Percentiles rank a stretch among this genome's conserved stretches.
Evolutionary conservation across 2,797 vertebrate genomes (phyloP).

Genomic region (Anas bahamensis): DNA sequence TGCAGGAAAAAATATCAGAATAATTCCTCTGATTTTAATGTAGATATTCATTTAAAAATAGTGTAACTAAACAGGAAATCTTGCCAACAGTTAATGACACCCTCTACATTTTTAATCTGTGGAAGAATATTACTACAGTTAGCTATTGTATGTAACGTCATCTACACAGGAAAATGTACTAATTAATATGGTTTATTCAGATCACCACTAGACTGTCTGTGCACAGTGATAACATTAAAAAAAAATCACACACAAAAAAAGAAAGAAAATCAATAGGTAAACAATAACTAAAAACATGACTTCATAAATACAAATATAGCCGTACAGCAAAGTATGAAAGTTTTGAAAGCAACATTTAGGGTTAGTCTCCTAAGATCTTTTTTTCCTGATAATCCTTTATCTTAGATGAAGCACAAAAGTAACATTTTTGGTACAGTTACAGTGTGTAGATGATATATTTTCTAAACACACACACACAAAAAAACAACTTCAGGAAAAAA

Average conservation of each 20-base stretch:
- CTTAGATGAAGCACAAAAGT: constrained; percentile 8
- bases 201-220: constrained; percentile 1
- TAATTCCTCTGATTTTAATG: background rate
- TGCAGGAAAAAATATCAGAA: background rate
- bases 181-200: constrained; percentile 52
- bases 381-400: background rate
- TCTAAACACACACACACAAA: constrained; percentile 11
- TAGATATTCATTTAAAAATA: background rate
- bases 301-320: background rate
- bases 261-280: background rate
- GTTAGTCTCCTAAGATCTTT: background rate
- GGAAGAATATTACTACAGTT: constrained; percentile 18
- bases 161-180: constrained; percentile 33
- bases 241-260: constrained; percentile 18
- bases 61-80: background rate
- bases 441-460: constrained; percentile 55
- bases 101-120: constrained; percentile 34
- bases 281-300: background rate
- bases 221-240: background rate
- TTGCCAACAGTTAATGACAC: constrained; percentile 33
- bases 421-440: constrained; percentile 36
- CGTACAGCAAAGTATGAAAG: background rate
- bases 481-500: background rate
- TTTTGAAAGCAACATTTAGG: background rate
- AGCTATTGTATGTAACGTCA: constrained; percentile 19